Evolutionary conservation across 1,140 invertebrate genomes (phyloP).

Genomic region (Drosophila insularis): DNA sequence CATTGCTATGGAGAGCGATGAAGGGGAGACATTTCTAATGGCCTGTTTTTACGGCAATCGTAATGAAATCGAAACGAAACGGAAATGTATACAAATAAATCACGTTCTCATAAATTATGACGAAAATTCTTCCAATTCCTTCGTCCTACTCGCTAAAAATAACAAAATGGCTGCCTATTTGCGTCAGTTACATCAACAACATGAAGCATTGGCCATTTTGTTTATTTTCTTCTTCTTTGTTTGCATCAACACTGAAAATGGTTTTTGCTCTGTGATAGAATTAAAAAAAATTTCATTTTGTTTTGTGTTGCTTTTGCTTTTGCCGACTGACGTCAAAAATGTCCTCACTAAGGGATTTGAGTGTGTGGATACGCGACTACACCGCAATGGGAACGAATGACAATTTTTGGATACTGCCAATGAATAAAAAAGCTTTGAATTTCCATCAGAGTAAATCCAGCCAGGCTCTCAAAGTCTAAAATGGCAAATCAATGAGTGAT

Average conservation of each 20-base stretch:
- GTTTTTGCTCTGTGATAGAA: constrained; percentile 36
- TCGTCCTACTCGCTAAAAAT: constrained; percentile 33
- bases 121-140: constrained; percentile 19
- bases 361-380: background rate
- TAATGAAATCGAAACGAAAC: constrained; percentile 66
- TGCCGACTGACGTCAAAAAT: constrained; percentile 40
- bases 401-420: background rate
- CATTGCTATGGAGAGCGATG: background rate
- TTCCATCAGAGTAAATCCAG: constrained; percentile 25
- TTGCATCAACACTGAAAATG: constrained; percentile 38
- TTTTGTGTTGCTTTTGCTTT: background rate
- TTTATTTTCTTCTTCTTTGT: constrained; percentile 26
- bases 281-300: constrained; percentile 1
- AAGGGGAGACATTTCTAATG: constrained; percentile 25
- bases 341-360: background rate
- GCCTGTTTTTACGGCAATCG: constrained; percentile 62
- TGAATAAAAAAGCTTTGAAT: background rate
- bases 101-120: constrained; percentile 61
- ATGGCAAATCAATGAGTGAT: constrained; percentile 24
- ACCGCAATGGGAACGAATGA: background rate
- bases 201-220: constrained; percentile 29
- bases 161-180: constrained; percentile 43
- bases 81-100: constrained; percentile 68
- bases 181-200: constrained; percentile 44
- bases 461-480: constrained; percentile 8